Conservation (phyloP, 2,113 vertebrate genomes). For the Galeopterus variegatus region DNA sequence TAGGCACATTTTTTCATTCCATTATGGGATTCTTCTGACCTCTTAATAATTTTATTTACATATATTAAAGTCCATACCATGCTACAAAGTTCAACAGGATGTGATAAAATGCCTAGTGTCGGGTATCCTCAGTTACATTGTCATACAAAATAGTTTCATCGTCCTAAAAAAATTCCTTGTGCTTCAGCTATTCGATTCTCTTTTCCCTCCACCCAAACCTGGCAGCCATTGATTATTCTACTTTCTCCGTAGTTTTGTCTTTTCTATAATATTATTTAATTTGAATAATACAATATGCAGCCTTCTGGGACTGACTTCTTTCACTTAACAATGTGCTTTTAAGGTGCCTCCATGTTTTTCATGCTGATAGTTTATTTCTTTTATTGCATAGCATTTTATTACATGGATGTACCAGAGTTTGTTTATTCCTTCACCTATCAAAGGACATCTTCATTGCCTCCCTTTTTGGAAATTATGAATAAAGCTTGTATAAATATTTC, state of each 20-base stretch:
- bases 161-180: neutral
- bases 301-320: neutral
- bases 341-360: no score
- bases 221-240: neutral
- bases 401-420: neutral
- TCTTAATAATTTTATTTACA: neutral
- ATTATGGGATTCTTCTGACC: neutral
- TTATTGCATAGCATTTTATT: neutral
- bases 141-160: neutral
- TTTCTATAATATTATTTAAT: no score
- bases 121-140: neutral
- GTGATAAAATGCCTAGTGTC: neutral
- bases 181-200: neutral
- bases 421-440: neutral
- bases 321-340: neutral
- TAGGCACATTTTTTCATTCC: neutral
- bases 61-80: neutral
- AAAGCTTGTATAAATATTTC: neutral
- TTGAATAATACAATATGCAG: neutral
- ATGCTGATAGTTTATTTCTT: neutral
- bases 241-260: neutral
- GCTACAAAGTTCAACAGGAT: neutral
- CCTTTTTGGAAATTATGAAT: neutral
- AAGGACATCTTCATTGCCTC: neutral
- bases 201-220: neutral